A percentile compares a stretch with the other conserved stretches of the same genome.
Evolutionary conservation across 2,797 vertebrate species (phyloP).

Genomic region (Momotus momota): DNA sequence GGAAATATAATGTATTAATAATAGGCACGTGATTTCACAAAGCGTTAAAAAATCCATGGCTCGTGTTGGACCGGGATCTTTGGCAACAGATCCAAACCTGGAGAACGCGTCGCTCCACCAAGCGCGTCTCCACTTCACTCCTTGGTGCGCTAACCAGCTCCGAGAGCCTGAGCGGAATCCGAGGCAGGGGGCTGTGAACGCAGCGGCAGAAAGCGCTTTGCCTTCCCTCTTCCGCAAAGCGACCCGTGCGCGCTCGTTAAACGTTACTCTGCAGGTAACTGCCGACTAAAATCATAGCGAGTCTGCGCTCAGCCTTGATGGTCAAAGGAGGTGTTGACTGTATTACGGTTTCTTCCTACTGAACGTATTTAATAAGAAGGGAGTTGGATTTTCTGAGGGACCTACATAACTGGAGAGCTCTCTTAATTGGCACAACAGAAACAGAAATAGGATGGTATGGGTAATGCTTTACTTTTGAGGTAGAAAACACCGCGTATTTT

Average conservation of each 20-base stretch:
- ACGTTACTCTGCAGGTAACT: slow-evolving; percentile 35
- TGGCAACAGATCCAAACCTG: neutral
- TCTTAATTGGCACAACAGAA: slow-evolving; percentile 16
- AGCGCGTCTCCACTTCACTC: neutral
- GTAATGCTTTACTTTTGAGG: neutral
- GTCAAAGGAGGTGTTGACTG: neutral
- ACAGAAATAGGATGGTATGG: neutral
- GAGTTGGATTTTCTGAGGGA: slow-evolving; percentile 5
- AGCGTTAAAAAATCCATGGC: neutral
- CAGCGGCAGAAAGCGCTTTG: neutral
- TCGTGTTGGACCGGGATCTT: neutral
- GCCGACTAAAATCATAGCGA: slow-evolving; percentile 10
- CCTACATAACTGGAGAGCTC: neutral
- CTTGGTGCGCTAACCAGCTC: neutral
- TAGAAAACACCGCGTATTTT: neutral
- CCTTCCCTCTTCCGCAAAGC: neutral
- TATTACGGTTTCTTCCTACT: neutral
- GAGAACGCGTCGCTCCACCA: rapidly evolving
- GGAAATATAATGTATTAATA: neutral
- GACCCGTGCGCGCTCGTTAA: neutral
- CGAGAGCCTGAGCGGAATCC: neutral
- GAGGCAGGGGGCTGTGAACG: neutral
- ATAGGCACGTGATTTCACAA: neutral
- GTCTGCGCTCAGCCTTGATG: neutral
- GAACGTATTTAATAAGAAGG: slow-evolving; percentile 29